A percentile compares a stretch with the other conserved stretches of the same genome.
These are phyloP conservation scores for Carcinoscorpius rotundicauda DNA, from an alignment of 1,140 invertebrate species.

Conservation along the genomic window DNA sequence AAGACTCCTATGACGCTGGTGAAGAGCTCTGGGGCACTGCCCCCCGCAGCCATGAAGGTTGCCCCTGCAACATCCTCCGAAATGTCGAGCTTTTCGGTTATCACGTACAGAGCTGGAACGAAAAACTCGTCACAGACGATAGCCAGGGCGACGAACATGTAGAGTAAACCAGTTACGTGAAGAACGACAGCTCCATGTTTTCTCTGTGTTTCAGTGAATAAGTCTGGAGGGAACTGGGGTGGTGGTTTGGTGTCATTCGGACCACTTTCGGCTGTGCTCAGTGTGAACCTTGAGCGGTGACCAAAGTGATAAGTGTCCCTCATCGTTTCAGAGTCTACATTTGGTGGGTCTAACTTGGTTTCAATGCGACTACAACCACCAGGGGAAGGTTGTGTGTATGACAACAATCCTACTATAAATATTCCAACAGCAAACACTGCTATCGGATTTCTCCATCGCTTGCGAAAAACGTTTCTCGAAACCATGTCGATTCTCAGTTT, in stretches of 20 bases:
- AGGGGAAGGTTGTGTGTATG: background rate
- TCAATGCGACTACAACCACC: background rate
- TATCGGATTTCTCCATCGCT: slow-evolving; percentile 16
- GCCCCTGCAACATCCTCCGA: slow-evolving; percentile 83
- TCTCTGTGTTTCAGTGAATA: slow-evolving; percentile 72
- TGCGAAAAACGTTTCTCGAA: no score
- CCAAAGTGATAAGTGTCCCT: background rate
- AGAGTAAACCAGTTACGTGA: slow-evolving; percentile 77
- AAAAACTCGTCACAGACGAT: slow-evolving; percentile 91
- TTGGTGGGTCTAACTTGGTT: background rate
- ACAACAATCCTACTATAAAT: slow-evolving; percentile 12
- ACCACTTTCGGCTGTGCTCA: no score
- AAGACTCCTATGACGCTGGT: slow-evolving; percentile 87
- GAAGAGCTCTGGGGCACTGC: slow-evolving; percentile 80
- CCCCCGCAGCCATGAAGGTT: slow-evolving; percentile 86
- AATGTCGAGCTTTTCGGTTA: slow-evolving; percentile 83
- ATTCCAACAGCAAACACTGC: slow-evolving; percentile 12
- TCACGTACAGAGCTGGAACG: slow-evolving; percentile 82
- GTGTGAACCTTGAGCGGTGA: no score
- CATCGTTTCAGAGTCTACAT: background rate
- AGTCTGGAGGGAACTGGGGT: slow-evolving; percentile 59
- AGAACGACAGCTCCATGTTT: slow-evolving; percentile 68
- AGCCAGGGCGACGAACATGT: slow-evolving; percentile 87
- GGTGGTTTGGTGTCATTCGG: no score
- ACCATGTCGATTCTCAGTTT: no score